Evolutionary conservation across 2,113 vertebrate genomes (phyloP), one percentile per base, ranked within the genome.

Genomic region (Oxygymnocypris stewartii): DNA sequence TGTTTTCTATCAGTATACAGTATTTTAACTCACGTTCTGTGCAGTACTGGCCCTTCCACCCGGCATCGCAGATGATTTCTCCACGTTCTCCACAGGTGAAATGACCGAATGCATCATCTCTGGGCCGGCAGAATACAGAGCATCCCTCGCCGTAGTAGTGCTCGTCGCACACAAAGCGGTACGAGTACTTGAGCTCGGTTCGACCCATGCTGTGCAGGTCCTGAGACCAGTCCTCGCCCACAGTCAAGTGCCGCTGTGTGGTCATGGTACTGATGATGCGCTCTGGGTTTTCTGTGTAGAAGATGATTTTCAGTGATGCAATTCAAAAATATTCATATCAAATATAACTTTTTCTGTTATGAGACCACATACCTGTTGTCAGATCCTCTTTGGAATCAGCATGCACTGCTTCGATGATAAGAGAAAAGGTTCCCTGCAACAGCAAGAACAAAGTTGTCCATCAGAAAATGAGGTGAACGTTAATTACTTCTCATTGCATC

Each of bases 1-100:
- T 49, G 13, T 47, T 82, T 82, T 35, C n/a, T 18, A 82, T 18
- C 31, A 85, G 23, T 25, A 47, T 4, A 37, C 3, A 65, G 2
- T 9, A 31, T 44, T 44, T 82, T 51, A 10, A 97, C 98, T 99
- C 90, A 99, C 98, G 94, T 80, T 99, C 97, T 0, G 97, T 97
- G 94, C 98, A 99, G 95, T 99, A 99, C 74, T 96, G 96, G 13
- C 98, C 98, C 86, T 97, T 98, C 98, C 98, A 99, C 73, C 98
- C 98, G 0, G 98, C 94, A 89, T 98, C 96, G 91, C 98, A 99
- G 90, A 96, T 94, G 28, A 99, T 99, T 91, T 98, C 98, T 0
- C 98, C 98, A 18, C 97, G 95, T 88, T 99, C 98, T 35, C 97
- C 97, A 0, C 98, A 99, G 85, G 97, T 98, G 94, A 99, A 99